Evolutionary conservation across 2,113 vertebrate species (phyloP), one percentile per base, ranked within the genome.

Genomic region (Diadophis punctatus): DNA sequence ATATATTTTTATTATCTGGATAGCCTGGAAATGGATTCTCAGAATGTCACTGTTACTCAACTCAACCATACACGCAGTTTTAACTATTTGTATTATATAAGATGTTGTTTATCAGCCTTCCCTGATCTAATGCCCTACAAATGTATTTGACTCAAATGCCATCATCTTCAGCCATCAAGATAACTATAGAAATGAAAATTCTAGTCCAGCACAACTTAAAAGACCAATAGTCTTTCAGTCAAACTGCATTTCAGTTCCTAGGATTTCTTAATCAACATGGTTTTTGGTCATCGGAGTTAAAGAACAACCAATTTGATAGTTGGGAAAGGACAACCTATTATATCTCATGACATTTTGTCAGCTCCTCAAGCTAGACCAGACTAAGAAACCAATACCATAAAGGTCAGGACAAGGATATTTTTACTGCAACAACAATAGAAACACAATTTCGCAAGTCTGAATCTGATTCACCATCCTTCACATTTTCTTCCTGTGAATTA

Each of bases 51-150:
- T 25, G 63, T 80, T n/a, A 58, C 56, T 58, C 93, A 93, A 80
- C 0, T 68, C 60, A 0, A 14, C 0, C 0, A 48, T 90, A 89
- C 52, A 91, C 51, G 11, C 60, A 63, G 39, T 93, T 95, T 90
- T 93, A 48, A 20, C 74, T 80, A 90, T 90, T 91, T 92, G 91
- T 91, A 93, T 94, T 95, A 86, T 63, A 55, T 90, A 55, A 52
- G 63, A 60, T 92, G 86, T 63, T 88, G 52, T 68, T 14, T 68
- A 39, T 23, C 80, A 85, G 80, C 20, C 80, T 46, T 85, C 80
- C 39, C n/a, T 85, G 80, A 46, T 27, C 18, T 85, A 46, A 46
- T 85, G 80, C 39, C 80, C n/a, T 46, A 46, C 20, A 46, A 85
- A 68, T 12, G 60, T 68, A 68, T 68, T n/a, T n/a, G 11, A n/a